A percentile compares a stretch with the other conserved stretches of the same genome.
phyloP scores from a whole-genome alignment of 2,888 invertebrate genomes.

The Pyrocoelia pectoralis region DNA sequence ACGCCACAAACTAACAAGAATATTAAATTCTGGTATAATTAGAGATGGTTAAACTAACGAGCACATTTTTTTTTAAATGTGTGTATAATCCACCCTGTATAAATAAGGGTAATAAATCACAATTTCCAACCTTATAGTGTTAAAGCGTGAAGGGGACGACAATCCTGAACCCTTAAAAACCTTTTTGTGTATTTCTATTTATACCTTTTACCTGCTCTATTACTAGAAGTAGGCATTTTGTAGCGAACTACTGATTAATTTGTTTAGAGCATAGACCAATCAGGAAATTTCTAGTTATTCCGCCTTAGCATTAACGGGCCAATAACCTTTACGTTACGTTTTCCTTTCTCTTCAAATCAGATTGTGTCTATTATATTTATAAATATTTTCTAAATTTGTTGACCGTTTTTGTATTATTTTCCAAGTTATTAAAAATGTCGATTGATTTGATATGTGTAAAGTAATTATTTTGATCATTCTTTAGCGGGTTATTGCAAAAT shows the following conservation, averaged over 20 bases:
- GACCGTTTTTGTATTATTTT: no score
- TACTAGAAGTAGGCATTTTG: conserved; percentile 8
- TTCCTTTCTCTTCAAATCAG: conserved; percentile 12
- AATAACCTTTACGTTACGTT: conserved; percentile 7
- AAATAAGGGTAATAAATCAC: no score
- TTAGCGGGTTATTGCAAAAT: no score
- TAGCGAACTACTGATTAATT: neutral
- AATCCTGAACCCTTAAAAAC: neutral
- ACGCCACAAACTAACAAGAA: no score
- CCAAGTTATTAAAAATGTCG: no score
- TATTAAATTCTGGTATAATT: no score
- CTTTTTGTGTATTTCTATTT: neutral
- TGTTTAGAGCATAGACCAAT: conserved; percentile 10
- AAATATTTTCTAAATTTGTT: neutral
- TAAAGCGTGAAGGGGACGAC: neutral
- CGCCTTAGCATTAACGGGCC: conserved; percentile 6
- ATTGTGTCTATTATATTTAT: neutral
- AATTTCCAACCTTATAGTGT: no score
- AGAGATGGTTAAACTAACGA: no score
- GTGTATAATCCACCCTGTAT: no score
- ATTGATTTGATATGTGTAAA: no score
- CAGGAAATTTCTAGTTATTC: conserved; percentile 6
- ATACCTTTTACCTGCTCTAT: neutral
- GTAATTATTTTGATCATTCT: no score
- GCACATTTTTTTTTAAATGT: no score